phyloP scores from a whole-genome alignment of 2,113 vertebrate genomes.

The Sigmodon hispidus region DNA sequence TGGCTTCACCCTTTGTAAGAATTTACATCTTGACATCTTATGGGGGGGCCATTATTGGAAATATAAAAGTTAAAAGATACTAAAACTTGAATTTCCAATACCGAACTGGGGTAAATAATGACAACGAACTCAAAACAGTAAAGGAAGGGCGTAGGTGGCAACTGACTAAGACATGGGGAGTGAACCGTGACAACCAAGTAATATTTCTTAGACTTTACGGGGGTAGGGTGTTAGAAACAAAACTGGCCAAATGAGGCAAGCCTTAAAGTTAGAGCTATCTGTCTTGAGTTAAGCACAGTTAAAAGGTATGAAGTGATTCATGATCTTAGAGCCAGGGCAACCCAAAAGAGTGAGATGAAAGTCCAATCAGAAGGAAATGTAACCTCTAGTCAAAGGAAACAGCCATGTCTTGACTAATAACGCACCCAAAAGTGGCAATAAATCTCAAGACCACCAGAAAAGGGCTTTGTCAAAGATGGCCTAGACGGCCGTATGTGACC shows the following conservation, averaged over 20 bases:
- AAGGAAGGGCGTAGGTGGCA: not conserved
- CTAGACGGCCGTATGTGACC: not conserved
- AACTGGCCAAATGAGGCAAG: not conserved
- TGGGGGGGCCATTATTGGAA: not conserved
- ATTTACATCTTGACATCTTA: not conserved
- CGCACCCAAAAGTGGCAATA: not conserved
- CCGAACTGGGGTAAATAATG: not conserved
- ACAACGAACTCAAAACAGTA: not conserved
- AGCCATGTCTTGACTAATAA: slow-evolving; percentile 17
- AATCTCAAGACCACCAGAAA: not conserved
- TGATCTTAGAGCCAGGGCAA: not conserved
- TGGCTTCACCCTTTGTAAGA: not conserved
- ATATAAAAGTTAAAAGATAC: not conserved
- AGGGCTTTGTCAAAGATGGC: not conserved
- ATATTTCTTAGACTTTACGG: not conserved
- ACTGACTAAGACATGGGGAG: not conserved
- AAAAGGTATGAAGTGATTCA: not conserved
- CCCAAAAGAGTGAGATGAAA: not conserved
- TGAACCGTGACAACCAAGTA: not conserved
- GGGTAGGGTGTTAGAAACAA: not conserved
- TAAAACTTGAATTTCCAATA: not conserved
- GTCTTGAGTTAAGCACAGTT: not conserved
- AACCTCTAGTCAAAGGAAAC: not conserved
- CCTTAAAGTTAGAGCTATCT: not conserved
- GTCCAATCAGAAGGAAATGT: not conserved